These are phyloP conservation scores for Corythornis cristatus DNA, from an alignment of 2,113 vertebrate genomes.

Conservation along the genomic window DNA sequence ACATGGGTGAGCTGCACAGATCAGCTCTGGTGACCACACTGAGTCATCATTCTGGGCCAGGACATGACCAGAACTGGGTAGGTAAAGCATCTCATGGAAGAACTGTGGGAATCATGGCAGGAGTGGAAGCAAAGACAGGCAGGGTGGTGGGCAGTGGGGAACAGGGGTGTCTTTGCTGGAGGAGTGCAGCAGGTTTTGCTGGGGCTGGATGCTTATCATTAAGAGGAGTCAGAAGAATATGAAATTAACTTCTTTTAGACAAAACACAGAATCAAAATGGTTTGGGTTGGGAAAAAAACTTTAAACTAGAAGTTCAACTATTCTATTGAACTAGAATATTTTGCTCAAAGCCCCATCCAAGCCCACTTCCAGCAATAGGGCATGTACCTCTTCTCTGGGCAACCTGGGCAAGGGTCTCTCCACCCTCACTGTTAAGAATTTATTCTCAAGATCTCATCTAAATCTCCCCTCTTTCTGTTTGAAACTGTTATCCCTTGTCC, in stretches of 20 bases:
- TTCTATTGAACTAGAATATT: background rate
- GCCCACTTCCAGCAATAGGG: no score
- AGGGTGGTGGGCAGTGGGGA: background rate
- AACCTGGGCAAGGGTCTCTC: background rate
- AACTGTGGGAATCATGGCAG: fast-evolving
- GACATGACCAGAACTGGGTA: background rate
- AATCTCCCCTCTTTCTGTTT: background rate
- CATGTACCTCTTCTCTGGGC: background rate
- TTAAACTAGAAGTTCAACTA: background rate
- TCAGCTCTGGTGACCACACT: background rate
- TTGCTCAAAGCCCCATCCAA: background rate
- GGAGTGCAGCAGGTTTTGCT: background rate
- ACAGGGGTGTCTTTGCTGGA: fast-evolving
- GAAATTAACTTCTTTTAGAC: background rate
- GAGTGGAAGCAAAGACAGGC: background rate
- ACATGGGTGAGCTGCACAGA: fast-evolving
- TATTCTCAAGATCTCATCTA: background rate
- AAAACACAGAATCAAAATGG: background rate
- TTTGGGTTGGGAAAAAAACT: background rate
- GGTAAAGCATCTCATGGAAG: background rate
- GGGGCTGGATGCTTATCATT: background rate
- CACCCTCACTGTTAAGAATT: background rate
- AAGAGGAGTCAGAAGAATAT: background rate
- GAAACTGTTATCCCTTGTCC: background rate
- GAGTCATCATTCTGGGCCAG: background rate